Conservation (phyloP, 2,888 invertebrate species). For the Hemistola chrysoprasaria region DNA sequence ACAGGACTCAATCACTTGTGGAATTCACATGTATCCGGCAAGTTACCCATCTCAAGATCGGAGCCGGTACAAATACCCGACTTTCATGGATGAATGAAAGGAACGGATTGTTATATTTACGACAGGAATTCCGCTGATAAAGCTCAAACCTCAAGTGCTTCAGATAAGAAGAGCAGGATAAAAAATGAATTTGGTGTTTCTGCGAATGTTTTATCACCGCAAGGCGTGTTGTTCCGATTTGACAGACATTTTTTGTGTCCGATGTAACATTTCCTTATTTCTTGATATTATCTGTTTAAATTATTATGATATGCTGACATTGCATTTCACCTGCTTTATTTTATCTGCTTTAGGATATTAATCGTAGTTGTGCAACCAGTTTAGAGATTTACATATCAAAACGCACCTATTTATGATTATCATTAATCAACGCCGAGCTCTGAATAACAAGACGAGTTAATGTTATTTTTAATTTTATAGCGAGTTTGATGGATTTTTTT, state of each 20-base stretch:
- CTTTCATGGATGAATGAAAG: constrained; percentile 18
- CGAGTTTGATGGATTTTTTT: constrained; percentile 8
- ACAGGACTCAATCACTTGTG: constrained; percentile 4
- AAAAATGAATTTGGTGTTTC: constrained; percentile 23
- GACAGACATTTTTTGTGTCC: constrained; percentile 19
- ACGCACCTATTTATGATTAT: constrained; percentile 38
- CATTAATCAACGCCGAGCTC: constrained; percentile 35
- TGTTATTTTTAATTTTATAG: constrained; percentile 20
- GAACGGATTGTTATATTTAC: constrained; percentile 23
- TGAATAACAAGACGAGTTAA: constrained; percentile 12
- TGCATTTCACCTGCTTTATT: constrained; percentile 13
- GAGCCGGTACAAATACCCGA: constrained; percentile 5
- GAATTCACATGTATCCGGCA: too few relatives aligned
- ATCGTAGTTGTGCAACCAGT: constrained; percentile 25
- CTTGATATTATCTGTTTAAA: constrained; percentile 16
- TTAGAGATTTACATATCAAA: constrained; percentile 35
- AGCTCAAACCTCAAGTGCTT: constrained; percentile 25
- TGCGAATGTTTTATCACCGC: constrained; percentile 25
- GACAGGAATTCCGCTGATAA: constrained; percentile 31
- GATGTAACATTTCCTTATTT: constrained; percentile 21
- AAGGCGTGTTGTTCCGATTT: constrained; percentile 22
- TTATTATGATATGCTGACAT: constrained; percentile 13
- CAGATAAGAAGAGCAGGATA: constrained; percentile 27
- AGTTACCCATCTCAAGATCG: too few relatives aligned
- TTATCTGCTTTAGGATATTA: constrained; percentile 6